These are phyloP conservation scores for Lepidothrix coronata DNA, from an alignment of 2,113 vertebrate genomes.

Conservation along the genomic window DNA sequence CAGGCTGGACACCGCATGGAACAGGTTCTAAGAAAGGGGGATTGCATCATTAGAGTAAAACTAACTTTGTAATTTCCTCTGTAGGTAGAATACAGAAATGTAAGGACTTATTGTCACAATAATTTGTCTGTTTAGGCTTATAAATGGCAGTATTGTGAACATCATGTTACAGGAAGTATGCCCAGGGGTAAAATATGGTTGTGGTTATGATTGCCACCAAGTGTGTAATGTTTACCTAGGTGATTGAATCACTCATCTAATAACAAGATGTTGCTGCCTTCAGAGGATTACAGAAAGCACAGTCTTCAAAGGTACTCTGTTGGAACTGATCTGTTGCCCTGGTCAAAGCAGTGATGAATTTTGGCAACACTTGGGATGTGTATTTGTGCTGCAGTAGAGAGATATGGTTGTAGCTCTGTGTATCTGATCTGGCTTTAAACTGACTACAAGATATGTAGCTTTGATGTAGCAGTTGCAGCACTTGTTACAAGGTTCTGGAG, in stretches of 20 bases:
- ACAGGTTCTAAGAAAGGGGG: not conserved
- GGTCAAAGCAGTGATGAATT: not conserved
- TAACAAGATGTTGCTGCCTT: constrained; percentile 53
- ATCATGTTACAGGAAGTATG: not conserved
- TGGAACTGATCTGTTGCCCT: constrained; percentile 43
- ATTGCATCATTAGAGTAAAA: not conserved
- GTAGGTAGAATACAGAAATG: constrained; percentile 45
- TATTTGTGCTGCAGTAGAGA: not conserved
- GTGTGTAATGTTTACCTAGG: constrained; percentile 58
- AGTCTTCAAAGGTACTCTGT: constrained; percentile 42
- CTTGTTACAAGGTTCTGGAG: not conserved
- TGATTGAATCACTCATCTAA: constrained; percentile 56
- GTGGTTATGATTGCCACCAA: constrained; percentile 55
- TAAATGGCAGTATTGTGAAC: constrained; percentile 26
- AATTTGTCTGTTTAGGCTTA: constrained; percentile 43
- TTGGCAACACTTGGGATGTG: not conserved
- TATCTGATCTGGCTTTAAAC: not conserved
- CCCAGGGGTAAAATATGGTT: constrained; percentile 18
- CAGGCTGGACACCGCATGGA: not conserved
- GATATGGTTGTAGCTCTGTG: not conserved
- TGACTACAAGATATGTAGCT: not conserved
- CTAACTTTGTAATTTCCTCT: constrained; percentile 51
- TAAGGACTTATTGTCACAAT: constrained; percentile 27
- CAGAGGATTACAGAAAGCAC: constrained; percentile 44
- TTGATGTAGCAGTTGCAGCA: not conserved